Conservation (phyloP, 2,888 invertebrate genomes). For the Aphodius granarius region DNA sequence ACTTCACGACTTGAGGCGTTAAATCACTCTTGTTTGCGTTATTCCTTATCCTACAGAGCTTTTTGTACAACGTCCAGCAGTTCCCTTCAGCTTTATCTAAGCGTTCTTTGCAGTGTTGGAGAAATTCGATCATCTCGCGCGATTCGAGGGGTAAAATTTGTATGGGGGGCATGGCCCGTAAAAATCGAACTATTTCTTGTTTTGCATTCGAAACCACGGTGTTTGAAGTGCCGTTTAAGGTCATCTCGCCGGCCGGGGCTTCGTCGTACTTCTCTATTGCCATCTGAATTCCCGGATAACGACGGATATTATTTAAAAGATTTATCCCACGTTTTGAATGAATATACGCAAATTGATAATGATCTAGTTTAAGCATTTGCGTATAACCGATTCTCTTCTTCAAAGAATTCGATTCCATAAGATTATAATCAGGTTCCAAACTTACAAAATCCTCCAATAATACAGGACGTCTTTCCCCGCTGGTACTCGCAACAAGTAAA, state of each 20-base stretch:
- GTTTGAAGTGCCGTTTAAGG: background rate
- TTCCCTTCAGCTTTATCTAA: slow-evolving; percentile 19
- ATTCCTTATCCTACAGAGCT: slow-evolving; percentile 1
- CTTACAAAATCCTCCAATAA: background rate
- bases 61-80: slow-evolving; percentile 13
- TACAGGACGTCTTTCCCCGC: too few species aligned
- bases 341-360: slow-evolving; percentile 11
- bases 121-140: background rate
- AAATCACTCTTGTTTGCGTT: background rate
- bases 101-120: slow-evolving; percentile 3
- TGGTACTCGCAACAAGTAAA: background rate
- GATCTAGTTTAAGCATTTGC: background rate
- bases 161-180: background rate
- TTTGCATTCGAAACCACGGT: background rate
- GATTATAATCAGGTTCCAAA: background rate
- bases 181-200: background rate
- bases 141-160: slow-evolving; percentile 15
- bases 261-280: slow-evolving; percentile 2
- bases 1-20: background rate
- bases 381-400: background rate
- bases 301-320: background rate
- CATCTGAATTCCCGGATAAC: slow-evolving; percentile 1
- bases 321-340: background rate
- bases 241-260: background rate
- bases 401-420: background rate